Evolutionary conservation across 2,113 vertebrate genomes (phyloP).

Genomic region (Misgurnus anguillicaudatus): DNA sequence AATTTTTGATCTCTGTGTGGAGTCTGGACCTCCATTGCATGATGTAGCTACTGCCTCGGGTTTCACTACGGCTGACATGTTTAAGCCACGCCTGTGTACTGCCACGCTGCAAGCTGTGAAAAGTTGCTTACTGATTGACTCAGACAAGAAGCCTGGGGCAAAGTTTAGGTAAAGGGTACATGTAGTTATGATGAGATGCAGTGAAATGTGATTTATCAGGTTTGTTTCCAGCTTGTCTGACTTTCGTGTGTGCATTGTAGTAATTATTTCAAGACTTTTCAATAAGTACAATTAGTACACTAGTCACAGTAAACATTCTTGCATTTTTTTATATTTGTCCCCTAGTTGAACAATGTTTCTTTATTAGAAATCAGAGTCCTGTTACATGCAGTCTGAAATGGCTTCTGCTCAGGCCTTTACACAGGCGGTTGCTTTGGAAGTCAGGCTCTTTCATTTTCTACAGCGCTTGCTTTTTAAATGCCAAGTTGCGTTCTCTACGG

Average conservation of each 20-base stretch:
- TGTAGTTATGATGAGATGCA: conserved; percentile 52
- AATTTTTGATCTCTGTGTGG: conserved; percentile 5
- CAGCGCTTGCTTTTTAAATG: conserved; percentile 45
- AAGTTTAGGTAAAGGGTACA: conserved; percentile 51
- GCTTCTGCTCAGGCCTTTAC: background rate
- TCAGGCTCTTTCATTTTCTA: conserved; percentile 47
- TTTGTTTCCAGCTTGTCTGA: background rate
- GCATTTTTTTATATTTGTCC: background rate
- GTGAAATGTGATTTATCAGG: background rate
- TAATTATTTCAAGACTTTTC: background rate
- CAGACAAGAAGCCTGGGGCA: conserved; percentile 56
- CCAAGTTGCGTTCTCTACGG: conserved; percentile 53
- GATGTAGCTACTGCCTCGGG: conserved; percentile 16
- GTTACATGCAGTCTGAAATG: conserved; percentile 23
- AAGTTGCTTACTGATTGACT: conserved; percentile 58
- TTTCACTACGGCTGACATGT: conserved; percentile 33
- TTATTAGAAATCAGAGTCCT: conserved; percentile 11
- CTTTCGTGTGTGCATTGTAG: background rate
- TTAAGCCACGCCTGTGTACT: conserved; percentile 35
- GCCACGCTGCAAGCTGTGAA: conserved; percentile 12
- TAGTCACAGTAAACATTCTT: background rate
- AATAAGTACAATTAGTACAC: background rate
- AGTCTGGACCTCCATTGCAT: background rate
- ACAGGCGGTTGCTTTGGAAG: background rate
- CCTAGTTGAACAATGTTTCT: background rate